Evolutionary conservation across 2,888 invertebrate genomes (phyloP).

Genomic region (Polydrusus cervinus): DNA sequence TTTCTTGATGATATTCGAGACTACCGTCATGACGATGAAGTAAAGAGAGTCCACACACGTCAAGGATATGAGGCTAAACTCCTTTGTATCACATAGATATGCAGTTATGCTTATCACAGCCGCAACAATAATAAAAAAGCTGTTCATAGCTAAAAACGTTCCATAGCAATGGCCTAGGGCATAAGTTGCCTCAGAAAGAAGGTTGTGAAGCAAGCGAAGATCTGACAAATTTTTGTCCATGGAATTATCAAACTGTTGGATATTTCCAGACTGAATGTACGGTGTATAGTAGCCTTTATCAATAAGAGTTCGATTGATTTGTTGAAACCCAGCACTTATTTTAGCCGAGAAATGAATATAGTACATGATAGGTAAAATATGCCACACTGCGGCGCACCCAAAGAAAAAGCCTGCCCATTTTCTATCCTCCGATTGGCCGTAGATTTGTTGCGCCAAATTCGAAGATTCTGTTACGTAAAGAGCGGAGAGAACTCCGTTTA

Average conservation of each 20-base stretch:
- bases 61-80: constrained; percentile 52
- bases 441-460: constrained; percentile 8
- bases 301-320: constrained; percentile 53
- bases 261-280: neutral
- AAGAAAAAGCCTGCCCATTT: constrained; percentile 44
- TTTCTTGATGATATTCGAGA: constrained; percentile 23
- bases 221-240: constrained; percentile 48
- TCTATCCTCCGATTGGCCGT: neutral
- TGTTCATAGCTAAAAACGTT: constrained; percentile 58
- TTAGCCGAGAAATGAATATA: constrained; percentile 56
- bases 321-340: constrained; percentile 54
- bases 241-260: constrained; percentile 15
- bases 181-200: constrained; percentile 55
- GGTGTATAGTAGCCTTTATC: constrained; percentile 36
- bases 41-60: constrained; percentile 37
- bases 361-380: constrained; percentile 49
- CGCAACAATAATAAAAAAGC: constrained; percentile 56
- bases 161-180: constrained; percentile 57
- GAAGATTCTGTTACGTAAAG: constrained; percentile 21
- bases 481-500: neutral
- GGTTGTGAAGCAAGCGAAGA: constrained; percentile 56
- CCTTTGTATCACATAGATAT: constrained; percentile 40
- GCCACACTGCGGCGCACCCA: constrained; percentile 55
- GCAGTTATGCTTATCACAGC: constrained; percentile 57
- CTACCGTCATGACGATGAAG: constrained; percentile 5